Evolutionary conservation across 2,888 invertebrate species (phyloP), one percentile per base, ranked within the genome.

Genomic region (Sylvicola cinctus): DNA sequence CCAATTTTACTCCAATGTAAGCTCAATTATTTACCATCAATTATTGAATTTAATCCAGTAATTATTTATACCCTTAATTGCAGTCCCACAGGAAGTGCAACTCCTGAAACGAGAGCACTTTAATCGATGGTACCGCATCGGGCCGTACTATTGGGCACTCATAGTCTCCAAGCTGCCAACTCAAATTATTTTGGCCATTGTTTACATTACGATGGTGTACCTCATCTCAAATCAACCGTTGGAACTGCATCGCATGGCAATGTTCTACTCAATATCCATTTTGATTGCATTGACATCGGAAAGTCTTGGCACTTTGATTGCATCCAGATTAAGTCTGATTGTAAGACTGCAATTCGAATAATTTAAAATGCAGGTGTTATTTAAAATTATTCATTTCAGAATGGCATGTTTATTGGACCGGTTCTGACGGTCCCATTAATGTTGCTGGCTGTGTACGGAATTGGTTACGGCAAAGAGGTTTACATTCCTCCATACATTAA

Each of bases 321-420:
- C 77, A 1, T 77, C 80, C 1, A 66, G 70, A 37, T 58, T 84
- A 16, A 80, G 65, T 51, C 68, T 81, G 42, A 74, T 80, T 50
- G 84, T 83, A 58, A 63, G 76, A 69, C 46, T n/a, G n/a, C n/a
- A n/a, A n/a, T n/a, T n/a, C n/a, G n/a, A n/a, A n/a, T n/a, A n/a
- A n/a, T n/a, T n/a, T n/a, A n/a, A n/a, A n/a, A n/a, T n/a, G n/a
- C n/a, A n/a, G n/a, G n/a, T n/a, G n/a, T n/a, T n/a, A n/a, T n/a
- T n/a, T n/a, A n/a, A n/a, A n/a, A n/a, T n/a, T n/a, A n/a, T 25
- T 25, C 16, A 5, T 61, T 61, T 8, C 58, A 84, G 84, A 84
- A 84, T 48, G 74, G 77, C 17, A 81, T 88, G 56, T 93, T 91
- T 54, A 62, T 88, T 44, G 93, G 90, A 1, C 90, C 93, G 12